Evolutionary conservation across 2,113 vertebrate species (phyloP), one percentile per base, ranked within the genome.

Genomic region (Phodopus roborovskii): DNA sequence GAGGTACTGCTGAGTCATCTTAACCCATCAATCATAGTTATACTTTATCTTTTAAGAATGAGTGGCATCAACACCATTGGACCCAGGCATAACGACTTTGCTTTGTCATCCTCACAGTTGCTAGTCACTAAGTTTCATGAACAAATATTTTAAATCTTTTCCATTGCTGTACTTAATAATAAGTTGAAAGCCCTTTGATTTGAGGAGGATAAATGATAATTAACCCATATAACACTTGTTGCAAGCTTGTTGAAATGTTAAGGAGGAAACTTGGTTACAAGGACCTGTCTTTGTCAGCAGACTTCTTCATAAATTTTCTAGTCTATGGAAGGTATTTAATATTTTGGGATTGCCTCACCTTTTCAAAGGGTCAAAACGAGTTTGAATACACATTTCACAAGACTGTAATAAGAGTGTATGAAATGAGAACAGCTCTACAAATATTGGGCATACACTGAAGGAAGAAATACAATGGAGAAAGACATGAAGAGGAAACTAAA

Each of bases 351-450:
- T 7, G 82, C 66, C 84, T 88, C 85, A 74, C 6, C 6, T 75
- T 92, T 90, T 74, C 75, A 28, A 70, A 56, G 82, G 81, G 15
- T 74, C n/a, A 88, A 93, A 78, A 39, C 30, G 9, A 15, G 15
- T 90, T 79, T 83, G 70, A 90, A 71, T 84, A 53, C 53, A 78
- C 56, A 86, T 53, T 93, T 93, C 6, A 4, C 2, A 15, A 56
- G 74, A 90, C 30, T 62, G 5, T 77, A 53, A n/a, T 58, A 92
- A 58, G 71, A 92, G 8, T 96, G 79, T 94, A 90, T 90, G 88
- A 92, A 81, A 9, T 78, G 22, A 50, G 30, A 94, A 77, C 19
- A 73, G 17, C 62, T 95, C 45, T 77, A 28, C 16, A 94, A 62
- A 81, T 92, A 81, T 77, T 94, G 90, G 60, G 11, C 48, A 39